Evolutionary conservation across 2,797 vertebrate species (phyloP).

Genomic region (Nyctibius grandis): DNA sequence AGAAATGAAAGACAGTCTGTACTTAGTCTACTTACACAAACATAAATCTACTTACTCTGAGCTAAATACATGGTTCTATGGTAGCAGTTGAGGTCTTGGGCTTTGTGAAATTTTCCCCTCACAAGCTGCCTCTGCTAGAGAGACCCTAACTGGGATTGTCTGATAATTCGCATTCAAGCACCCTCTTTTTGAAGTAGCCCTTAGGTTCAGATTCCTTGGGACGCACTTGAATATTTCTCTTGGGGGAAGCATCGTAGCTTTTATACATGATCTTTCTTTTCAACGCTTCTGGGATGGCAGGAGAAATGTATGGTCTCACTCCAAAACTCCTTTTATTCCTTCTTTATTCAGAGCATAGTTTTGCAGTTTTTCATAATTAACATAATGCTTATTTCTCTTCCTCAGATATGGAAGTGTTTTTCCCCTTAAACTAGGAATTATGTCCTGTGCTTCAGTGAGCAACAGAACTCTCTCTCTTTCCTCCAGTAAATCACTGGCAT

Average conservation of each 20-base stretch:
- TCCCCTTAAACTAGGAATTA: background rate
- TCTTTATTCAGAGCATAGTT: background rate
- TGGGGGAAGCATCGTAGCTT: background rate
- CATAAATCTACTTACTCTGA: background rate
- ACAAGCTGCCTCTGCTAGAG: background rate
- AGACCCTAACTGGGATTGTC: background rate
- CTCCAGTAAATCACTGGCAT: background rate
- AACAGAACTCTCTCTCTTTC: background rate
- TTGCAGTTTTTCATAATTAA: background rate
- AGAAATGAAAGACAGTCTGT: background rate
- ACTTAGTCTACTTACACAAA: background rate
- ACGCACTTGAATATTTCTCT: background rate
- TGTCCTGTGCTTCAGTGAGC: background rate
- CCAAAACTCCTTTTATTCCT: background rate
- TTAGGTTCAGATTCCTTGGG: background rate
- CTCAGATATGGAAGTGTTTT: background rate
- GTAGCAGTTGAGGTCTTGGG: background rate
- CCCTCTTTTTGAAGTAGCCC: background rate
- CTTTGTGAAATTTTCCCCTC: background rate
- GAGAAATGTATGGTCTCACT: background rate
- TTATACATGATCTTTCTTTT: background rate
- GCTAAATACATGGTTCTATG: background rate
- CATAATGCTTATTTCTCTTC: background rate
- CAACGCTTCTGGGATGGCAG: background rate
- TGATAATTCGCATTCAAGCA: background rate